Base-by-base conservation (phyloP, 2,113 vertebrate species). In the Galeopterus variegatus region DNA sequence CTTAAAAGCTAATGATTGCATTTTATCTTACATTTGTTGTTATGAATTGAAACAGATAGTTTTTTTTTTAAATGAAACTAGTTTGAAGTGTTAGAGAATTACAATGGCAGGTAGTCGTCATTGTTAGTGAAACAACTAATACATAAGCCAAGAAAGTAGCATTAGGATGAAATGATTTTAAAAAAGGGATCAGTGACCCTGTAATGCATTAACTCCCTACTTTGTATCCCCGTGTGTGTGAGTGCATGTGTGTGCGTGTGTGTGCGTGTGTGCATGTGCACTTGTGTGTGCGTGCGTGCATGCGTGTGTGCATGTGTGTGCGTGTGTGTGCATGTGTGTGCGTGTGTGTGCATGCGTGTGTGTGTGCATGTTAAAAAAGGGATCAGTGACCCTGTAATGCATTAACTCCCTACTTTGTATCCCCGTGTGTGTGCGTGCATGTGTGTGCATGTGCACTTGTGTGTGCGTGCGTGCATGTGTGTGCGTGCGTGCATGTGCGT, bases 21-120 rank as follows among this genome's bases (percentile, higher is more conserved):
- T 73, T 84, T 83, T 91, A 85, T 64, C 52, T 95, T 83, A 21
- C 10, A 56, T 94, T 69, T 58, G 21, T 28, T 90, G 12, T 56
- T 31, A n/a, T 1, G 21, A 48, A 13, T 28, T 23, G 21, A 96
- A 87, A 70, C 90, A 70, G 50, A 28, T 11, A 41, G 41, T 33
- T 19, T 21, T 70, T 54, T 65, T 58, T 26, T 18, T 26, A 14
- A 50, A 26, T 69, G 52, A 84, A 48, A 13, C 80, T 13, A 11
- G 24, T 60, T 14, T 58, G 50, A 76, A 90, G 54, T 15, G 60
- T 70, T 84, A 26, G 52, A 15, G 21, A 50, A 2, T 15, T 15
- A 33, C n/a, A 28, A 31, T 18, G 84, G n/a, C 50, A 62, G 54
- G 15, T 31, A 12, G 48, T 23, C 72, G 67, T 26, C 64, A 13